Evolutionary conservation across 2,113 vertebrate species (phyloP).

Genomic region (Callocephalon fimbriatum): DNA sequence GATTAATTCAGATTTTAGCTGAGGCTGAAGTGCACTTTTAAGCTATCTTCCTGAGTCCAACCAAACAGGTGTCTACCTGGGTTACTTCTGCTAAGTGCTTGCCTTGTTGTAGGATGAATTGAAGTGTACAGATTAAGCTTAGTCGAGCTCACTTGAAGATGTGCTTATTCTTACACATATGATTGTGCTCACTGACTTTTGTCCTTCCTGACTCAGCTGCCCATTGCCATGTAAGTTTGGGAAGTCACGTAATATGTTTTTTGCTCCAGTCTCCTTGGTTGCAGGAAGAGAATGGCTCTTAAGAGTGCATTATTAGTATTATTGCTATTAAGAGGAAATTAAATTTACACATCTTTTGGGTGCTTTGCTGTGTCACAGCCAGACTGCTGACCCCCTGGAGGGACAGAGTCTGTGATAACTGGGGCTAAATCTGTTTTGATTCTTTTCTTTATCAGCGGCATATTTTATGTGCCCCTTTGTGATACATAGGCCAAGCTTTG

Average conservation of each 20-base stretch:
- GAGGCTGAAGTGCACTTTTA: neutral
- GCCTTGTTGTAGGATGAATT: neutral
- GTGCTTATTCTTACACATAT: neutral
- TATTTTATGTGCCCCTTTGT: conserved; percentile 31
- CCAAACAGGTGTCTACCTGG: neutral
- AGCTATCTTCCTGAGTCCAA: neutral
- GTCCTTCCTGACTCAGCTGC: neutral
- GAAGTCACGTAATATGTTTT: neutral
- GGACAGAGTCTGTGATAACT: neutral
- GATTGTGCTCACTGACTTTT: neutral
- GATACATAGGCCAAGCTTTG: neutral
- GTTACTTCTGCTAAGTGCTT: neutral
- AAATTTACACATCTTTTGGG: conserved; percentile 9
- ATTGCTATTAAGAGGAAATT: conserved; percentile 25
- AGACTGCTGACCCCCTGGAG: neutral
- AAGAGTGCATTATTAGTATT: neutral
- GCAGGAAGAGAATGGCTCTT: neutral
- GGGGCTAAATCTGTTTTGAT: neutral
- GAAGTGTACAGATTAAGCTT: neutral
- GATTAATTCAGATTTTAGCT: neutral
- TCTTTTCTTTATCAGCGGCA: conserved; percentile 10
- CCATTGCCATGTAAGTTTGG: rapidly evolving
- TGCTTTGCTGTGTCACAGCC: neutral
- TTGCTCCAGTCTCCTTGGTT: neutral
- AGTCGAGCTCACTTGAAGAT: neutral